Percentiles rank a stretch among this genome's conserved stretches.
Conservation (phyloP, 2,797 vertebrate species). For the Anabas testudineus region DNA sequence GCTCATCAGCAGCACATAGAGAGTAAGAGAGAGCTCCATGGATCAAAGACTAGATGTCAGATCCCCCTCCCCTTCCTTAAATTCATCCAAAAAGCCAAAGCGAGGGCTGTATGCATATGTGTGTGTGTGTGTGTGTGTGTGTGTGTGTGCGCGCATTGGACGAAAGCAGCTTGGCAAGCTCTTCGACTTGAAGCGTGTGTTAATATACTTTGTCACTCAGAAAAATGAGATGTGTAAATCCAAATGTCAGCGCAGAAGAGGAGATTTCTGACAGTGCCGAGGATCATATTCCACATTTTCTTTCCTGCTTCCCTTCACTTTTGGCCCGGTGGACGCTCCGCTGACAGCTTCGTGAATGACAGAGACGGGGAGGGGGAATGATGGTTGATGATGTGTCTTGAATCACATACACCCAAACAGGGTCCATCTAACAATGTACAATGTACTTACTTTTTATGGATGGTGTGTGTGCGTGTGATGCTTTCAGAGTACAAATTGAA, state of each 20-base stretch:
- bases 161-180: conserved; percentile 65
- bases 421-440: conserved; percentile 20
- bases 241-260: conserved; percentile 71
- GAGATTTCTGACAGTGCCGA: conserved; percentile 71
- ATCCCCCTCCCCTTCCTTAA: conserved; percentile 59
- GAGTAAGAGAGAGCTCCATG: conserved; percentile 59
- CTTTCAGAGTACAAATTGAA: conserved; percentile 47
- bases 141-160: conserved; percentile 50
- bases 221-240: conserved; percentile 84
- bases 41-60: conserved; percentile 78
- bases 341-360: conserved; percentile 75
- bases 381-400: conserved; percentile 34
- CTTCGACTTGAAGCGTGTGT: conserved; percentile 74
- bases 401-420: conserved; percentile 21
- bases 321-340: conserved; percentile 58
- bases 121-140: conserved; percentile 33
- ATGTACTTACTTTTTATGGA: conserved; percentile 30
- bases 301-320: conserved; percentile 48
- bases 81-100: conserved; percentile 63
- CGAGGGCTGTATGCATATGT: conserved; percentile 38
- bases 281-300: conserved; percentile 62
- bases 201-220: conserved; percentile 84
- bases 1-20: conserved; percentile 68
- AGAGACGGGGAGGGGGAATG: conserved; percentile 4
- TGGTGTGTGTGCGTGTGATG: conserved; percentile 26